Conservation (phyloP, 2,888 invertebrate genomes). For the Julus scandinavius region DNA sequence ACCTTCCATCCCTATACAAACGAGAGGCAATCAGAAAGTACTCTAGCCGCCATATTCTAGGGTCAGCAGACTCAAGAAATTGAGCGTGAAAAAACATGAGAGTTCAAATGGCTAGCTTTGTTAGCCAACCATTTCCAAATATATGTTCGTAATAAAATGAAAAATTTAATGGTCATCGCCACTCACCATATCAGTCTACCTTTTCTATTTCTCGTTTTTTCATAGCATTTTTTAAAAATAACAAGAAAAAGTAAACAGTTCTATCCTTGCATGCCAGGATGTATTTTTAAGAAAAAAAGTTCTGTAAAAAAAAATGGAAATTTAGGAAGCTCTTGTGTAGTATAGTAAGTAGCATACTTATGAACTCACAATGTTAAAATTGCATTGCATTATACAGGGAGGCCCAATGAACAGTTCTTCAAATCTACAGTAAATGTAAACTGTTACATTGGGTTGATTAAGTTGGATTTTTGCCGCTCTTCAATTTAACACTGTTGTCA, state of each 20-base stretch:
- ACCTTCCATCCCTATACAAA: neutral
- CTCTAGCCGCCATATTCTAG: neutral
- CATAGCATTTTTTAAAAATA: neutral
- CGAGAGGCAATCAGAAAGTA: slow-evolving; percentile 45
- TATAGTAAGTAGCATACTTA: neutral
- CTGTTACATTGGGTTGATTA: no score
- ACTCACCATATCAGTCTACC: neutral
- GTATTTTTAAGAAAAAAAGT: neutral
- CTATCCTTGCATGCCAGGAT: neutral
- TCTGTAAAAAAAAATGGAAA: neutral
- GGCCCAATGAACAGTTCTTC: no score
- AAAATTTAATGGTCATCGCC: slow-evolving; percentile 38
- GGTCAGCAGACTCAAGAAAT: slow-evolving; percentile 36
- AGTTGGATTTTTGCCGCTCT: no score
- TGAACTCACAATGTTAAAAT: neutral
- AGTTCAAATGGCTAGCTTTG: slow-evolving; percentile 11
- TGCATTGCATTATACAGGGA: neutral
- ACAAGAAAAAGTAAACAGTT: neutral
- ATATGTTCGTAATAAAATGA: slow-evolving; percentile 5
- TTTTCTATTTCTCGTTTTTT: neutral
- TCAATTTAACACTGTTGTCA: no score
- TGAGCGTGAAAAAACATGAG: slow-evolving; percentile 42
- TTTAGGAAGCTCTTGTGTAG: neutral
- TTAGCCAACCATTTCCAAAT: neutral
- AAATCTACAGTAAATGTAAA: no score